Base-by-base conservation (phyloP, 1,140 invertebrate genomes). In the Brachionus calyciflorus region DNA sequence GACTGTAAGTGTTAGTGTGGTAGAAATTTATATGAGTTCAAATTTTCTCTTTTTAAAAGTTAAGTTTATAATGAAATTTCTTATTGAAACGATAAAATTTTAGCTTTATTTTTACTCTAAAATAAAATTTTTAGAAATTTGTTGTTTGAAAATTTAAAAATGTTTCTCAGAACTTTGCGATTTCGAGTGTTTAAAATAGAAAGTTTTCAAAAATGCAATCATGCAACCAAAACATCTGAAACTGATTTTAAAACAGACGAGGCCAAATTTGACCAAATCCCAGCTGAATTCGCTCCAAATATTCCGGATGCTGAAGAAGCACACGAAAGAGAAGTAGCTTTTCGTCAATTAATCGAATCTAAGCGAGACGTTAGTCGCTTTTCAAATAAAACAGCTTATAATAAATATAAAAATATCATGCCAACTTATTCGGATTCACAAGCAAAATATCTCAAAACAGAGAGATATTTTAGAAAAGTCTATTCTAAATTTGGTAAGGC, bases 221-320 rank as follows among this genome's bases (percentile, higher is more conserved):
- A n/a, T n/a, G n/a, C n/a, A n/a, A n/a, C n/a, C n/a, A n/a, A n/a
- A n/a, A n/a, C n/a, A n/a, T n/a, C n/a, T n/a, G n/a, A n/a, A n/a
- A n/a, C n/a, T n/a, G 55, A 60, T 37, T 60, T 60, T 60, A 60
- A 60, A 37, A 60, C 55, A 4, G 55, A 60, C 9, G 55, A 60
- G 19, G n/a, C 19, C n/a, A 19, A 17, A 37, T 5, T 37, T 6
- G 30, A 60, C 6, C 17, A 33, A 9, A 7, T n/a, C 17, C n/a
- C 37, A 17, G 10, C 60, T n/a, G 60, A 65, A 37, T 65, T 65
- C 19, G 60, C 10, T 4, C 60, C 60, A 14, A 73, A 73, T 55
- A 73, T 73, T n/a, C 69, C 69, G 1, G 69, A 73, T 9, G 69
- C 69, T n/a, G 69, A 73, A 55, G 69, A 73, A 49, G 69, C 69